Percentiles rank a stretch among this genome's conserved stretches.
Conservation (phyloP, 2,888 invertebrate species). For the Spialia ferax region DNA sequence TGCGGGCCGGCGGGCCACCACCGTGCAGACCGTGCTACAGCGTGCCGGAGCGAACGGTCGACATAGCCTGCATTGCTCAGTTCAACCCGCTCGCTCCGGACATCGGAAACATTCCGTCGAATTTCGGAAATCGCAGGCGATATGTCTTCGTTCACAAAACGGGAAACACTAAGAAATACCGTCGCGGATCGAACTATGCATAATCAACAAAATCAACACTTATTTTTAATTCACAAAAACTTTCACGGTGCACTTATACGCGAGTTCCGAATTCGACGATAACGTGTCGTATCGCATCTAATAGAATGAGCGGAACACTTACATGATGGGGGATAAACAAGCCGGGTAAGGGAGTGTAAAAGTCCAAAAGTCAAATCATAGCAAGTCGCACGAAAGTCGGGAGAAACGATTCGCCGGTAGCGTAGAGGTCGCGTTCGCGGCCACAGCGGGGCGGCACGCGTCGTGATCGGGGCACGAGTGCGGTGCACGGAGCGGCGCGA, state of each 20-base stretch:
- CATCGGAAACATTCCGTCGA: conserved; percentile 74
- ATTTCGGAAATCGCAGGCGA: conserved; percentile 78
- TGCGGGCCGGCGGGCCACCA: conserved; percentile 52
- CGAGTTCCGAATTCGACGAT: conserved; percentile 82
- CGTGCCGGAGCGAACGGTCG: conserved; percentile 61
- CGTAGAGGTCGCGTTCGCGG: conserved; percentile 88
- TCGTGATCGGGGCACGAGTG: conserved; percentile 86
- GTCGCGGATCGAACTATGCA: conserved; percentile 31
- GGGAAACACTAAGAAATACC: conserved; percentile 49
- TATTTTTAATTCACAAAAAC: conserved; percentile 75
- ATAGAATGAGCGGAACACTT: conserved; percentile 84
- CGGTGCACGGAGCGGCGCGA: conserved; percentile 86
- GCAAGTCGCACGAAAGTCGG: conserved; percentile 83
- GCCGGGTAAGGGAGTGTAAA: conserved; percentile 82
- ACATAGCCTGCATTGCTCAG: conserved; percentile 54
- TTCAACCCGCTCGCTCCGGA: conserved; percentile 70
- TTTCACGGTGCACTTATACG: conserved; percentile 79
- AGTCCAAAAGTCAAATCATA: conserved; percentile 84
- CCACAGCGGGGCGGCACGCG: conserved; percentile 86
- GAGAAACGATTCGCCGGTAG: conserved; percentile 85
- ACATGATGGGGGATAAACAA: conserved; percentile 85
- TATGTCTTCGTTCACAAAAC: conserved; percentile 65
- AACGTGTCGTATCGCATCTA: conserved; percentile 72
- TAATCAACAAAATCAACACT: conserved; percentile 55
- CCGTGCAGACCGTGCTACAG: conserved; percentile 27